These are phyloP conservation scores for Equus przewalskii DNA, from an alignment of 2,113 vertebrate genomes.

Conservation along the genomic window DNA sequence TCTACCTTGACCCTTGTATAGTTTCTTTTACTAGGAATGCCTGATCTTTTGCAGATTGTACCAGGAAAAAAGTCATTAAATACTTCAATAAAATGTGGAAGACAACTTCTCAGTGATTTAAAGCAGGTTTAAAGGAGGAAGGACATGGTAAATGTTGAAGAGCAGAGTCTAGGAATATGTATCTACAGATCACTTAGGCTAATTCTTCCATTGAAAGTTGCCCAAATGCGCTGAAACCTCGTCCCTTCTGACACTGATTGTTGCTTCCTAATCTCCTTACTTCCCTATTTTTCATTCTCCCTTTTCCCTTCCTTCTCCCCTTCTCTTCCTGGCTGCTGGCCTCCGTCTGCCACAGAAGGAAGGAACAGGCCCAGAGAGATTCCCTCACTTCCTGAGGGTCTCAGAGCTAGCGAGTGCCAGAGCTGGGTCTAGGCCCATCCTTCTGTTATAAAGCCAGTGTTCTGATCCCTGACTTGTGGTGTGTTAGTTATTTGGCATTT, in stretches of 20 bases:
- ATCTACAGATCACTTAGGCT: not conserved
- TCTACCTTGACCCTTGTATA: not conserved
- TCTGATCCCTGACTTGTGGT: not conserved
- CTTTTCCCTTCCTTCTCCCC: not conserved
- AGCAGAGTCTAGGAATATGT: not conserved
- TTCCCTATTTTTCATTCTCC: no score
- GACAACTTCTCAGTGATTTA: not conserved
- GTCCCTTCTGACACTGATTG: fast-evolving
- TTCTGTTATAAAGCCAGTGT: not conserved
- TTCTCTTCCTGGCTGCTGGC: not conserved
- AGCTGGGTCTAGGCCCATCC: not conserved
- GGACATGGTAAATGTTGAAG: not conserved
- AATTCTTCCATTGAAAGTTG: not conserved
- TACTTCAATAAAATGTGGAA: not conserved
- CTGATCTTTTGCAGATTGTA: not conserved
- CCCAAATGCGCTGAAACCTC: not conserved
- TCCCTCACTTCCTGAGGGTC: not conserved
- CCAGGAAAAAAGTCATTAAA: not conserved
- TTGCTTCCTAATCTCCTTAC: not conserved
- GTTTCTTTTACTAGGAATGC: not conserved
- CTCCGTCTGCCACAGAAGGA: not conserved
- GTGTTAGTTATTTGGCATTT: not conserved
- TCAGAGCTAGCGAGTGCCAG: not conserved
- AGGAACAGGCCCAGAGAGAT: not conserved
- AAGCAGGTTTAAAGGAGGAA: not conserved